Base-by-base conservation (phyloP, 2,797 vertebrate species). In the Protosalanx chinensis region DNA sequence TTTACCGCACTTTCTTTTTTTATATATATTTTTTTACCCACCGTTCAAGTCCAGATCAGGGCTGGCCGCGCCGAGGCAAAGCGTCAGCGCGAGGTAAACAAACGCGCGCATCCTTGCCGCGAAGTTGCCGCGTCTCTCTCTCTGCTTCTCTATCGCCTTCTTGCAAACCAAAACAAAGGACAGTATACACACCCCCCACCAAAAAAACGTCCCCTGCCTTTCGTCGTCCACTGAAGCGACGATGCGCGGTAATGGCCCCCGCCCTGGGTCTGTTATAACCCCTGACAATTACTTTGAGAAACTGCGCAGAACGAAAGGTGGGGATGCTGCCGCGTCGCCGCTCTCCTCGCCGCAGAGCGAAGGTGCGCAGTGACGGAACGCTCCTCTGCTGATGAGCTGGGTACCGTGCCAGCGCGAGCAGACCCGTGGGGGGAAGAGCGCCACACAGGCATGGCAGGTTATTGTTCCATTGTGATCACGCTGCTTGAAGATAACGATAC, bases 131-230 rank as follows among this genome's bases (percentile, higher is more conserved):
- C 66, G 33, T 18, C 6, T 16, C 29, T 27, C 23, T 27, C 23
- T 27, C 23, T 27, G n/a, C n/a, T 1, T 27, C 23, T 4, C n/a
- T 16, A 30, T n/a, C 18, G 27, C 29, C 59, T 61, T 6, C 49
- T 41, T 23, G 5, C 16, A 37, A 68, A 68, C 6, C 30, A 35
- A 68, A 68, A 58, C 67, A 68, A 68, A 53, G 62, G 33, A 8
- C 46, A 51, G 16, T 29, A 27, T 16, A 18, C 15, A 4, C 5
- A 59, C 23, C 23, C 23, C 23, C 23, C 23, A 27, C 23, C 23
- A 27, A 27, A 27, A 68, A 13, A 20, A 8, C 3, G 6, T 27
- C 15, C n/a, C 15, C 46, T 66, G 18, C 29, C 20, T 56, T 67
- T 18, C 18, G 8, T 23, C 18, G 53, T 33, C 5, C n/a, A 37